Evolutionary conservation across 2,888 invertebrate species (phyloP).

Genomic region (Pachydiplax longipennis): DNA sequence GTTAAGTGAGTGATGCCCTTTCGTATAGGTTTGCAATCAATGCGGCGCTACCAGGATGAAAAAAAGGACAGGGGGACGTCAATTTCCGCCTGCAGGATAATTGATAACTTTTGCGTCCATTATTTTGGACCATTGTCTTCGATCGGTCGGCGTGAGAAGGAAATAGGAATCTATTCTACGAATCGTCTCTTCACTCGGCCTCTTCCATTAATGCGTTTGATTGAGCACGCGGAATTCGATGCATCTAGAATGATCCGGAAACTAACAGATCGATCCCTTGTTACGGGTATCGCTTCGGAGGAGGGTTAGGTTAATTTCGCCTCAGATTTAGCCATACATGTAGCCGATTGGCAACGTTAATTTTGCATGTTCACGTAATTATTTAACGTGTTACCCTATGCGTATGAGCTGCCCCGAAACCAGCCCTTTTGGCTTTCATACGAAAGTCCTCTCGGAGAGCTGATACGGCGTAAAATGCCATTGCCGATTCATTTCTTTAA

Average conservation of each 20-base stretch:
- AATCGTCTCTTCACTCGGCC: neutral
- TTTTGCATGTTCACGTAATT: neutral
- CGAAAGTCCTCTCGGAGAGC: too few species aligned
- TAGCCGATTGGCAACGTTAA: neutral
- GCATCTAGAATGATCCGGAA: neutral
- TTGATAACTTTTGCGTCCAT: constrained; percentile 20
- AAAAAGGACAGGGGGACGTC: constrained; percentile 5
- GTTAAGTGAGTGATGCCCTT: neutral
- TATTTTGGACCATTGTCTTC: neutral
- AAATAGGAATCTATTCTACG: neutral
- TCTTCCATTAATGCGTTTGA: neutral
- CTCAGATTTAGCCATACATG: too few species aligned
- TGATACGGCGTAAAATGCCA: too few species aligned
- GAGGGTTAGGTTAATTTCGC: too few species aligned
- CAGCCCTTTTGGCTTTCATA: too few species aligned
- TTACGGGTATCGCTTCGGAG: neutral
- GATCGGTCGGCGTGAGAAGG: neutral
- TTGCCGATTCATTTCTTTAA: too few species aligned
- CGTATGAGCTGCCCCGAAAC: too few species aligned
- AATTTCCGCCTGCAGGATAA: constrained; percentile 25
- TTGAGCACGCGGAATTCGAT: neutral
- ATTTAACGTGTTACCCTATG: neutral
- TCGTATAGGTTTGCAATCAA: neutral
- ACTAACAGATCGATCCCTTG: neutral
- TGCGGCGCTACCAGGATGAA: neutral